These are phyloP conservation scores for Pedionomus torquatus DNA, from an alignment of 2,113 vertebrate genomes.

Conservation along the genomic window DNA sequence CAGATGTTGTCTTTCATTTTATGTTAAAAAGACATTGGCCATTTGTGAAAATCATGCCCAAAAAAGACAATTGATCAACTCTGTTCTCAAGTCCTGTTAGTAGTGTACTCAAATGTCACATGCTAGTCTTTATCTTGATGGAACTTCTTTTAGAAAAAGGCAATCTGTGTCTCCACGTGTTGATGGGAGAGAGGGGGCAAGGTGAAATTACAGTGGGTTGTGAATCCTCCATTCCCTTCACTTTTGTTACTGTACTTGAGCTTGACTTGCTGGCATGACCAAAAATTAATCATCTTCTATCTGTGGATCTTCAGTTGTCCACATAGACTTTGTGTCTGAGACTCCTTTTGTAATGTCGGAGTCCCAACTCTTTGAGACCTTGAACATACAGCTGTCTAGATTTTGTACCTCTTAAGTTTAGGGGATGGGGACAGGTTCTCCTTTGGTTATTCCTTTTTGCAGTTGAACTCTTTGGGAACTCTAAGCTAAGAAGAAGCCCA, in stretches of 20 bases:
- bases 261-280: background rate
- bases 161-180: background rate
- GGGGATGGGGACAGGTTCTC: background rate
- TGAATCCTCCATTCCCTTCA: background rate
- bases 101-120: background rate
- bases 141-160: background rate
- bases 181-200: too few species aligned
- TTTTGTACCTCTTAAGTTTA: background rate
- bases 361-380: background rate
- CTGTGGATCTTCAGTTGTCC: background rate
- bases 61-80: background rate
- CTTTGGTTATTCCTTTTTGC: background rate
- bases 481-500: background rate
- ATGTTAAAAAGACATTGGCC: background rate
- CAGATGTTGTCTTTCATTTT: background rate
- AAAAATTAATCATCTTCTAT: background rate
- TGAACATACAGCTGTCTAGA: background rate
- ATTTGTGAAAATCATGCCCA: background rate
- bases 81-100: background rate
- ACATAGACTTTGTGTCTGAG: background rate
- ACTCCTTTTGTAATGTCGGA: background rate
- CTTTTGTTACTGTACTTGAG: background rate
- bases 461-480: background rate
- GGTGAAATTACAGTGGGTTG: background rate
- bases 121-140: background rate